A percentile compares a stretch with the other conserved stretches of the same genome.
Evolutionary conservation across 2,888 invertebrate genomes (phyloP).

Genomic region (Camponotus fellah): DNA sequence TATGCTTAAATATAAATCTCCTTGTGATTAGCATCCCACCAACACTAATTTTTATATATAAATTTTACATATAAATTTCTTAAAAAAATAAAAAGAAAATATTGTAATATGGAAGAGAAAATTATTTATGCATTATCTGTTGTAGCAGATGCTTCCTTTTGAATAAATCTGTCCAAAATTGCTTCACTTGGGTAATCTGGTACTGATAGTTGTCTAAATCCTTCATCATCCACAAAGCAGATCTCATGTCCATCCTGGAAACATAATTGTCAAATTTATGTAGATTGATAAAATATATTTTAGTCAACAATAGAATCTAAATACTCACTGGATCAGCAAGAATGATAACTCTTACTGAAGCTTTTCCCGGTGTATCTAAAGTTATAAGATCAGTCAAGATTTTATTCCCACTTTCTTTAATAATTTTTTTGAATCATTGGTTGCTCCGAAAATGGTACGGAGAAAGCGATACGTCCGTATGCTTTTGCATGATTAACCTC

Average conservation of each 20-base stretch:
- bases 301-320: not conserved
- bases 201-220: conserved; percentile 94
- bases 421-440: conserved; percentile 91
- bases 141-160: conserved; percentile 86
- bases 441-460: conserved; percentile 93
- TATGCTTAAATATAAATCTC: conserved; percentile 7
- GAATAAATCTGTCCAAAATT: conserved; percentile 92
- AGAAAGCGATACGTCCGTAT: conserved; percentile 98
- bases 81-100: not conserved
- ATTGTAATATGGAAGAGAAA: conserved; percentile 3
- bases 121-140: conserved; percentile 22
- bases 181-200: conserved; percentile 94
- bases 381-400: conserved; percentile 96
- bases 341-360: conserved; percentile 98
- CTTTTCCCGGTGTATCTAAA: conserved; percentile 99
- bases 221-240: conserved; percentile 99
- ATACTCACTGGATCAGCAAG: conserved; percentile 94
- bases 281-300: not conserved
- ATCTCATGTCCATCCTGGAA: conserved; percentile 97
- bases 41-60: conserved; percentile 25
- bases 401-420: conserved; percentile 90
- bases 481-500: conserved; percentile 94
- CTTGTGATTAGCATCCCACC: not conserved
- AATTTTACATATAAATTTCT: conserved; percentile 21
- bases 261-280: conserved; percentile 36